Conservation (phyloP, 2,888 invertebrate species). For the Mylabris sibirica region DNA sequence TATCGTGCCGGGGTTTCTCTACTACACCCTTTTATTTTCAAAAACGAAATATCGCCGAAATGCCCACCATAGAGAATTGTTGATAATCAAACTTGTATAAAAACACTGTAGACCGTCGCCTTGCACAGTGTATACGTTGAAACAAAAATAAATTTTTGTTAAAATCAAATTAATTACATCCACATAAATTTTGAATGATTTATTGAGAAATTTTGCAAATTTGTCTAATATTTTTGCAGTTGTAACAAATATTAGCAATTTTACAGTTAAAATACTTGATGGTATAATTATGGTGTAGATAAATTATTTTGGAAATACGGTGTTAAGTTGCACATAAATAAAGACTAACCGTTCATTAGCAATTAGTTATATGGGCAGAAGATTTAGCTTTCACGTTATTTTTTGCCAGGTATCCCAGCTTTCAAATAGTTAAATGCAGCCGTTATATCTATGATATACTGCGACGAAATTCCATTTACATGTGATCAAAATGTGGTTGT, state of each 20-base stretch:
- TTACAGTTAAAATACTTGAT: constrained; percentile 1
- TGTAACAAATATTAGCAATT: neutral
- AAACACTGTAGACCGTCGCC: constrained; percentile 8
- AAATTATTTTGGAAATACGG: constrained; percentile 19
- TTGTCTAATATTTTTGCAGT: neutral
- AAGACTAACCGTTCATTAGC: constrained; percentile 25
- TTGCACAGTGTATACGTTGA: neutral
- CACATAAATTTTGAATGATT: neutral
- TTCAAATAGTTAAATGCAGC: constrained; percentile 21
- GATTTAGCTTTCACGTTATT: constrained; percentile 43
- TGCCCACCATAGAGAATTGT: neutral
- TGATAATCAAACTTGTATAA: neutral
- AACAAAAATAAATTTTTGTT: neutral
- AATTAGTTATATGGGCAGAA: constrained; percentile 35
- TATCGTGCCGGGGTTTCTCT: constrained; percentile 26
- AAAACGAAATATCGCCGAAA: neutral
- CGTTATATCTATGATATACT: constrained; percentile 22
- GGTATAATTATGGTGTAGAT: constrained; percentile 10
- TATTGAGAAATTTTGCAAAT: neutral
- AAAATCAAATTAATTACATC: neutral
- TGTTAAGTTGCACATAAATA: constrained; percentile 15
- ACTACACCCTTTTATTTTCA: neutral
- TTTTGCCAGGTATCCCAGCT: constrained; percentile 28
- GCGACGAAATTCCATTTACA: constrained; percentile 22
- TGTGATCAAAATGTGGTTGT: constrained; percentile 8